Evolutionary conservation across 2,797 vertebrate genomes (phyloP).

Genomic region (Chaenodraco wilsoni): DNA sequence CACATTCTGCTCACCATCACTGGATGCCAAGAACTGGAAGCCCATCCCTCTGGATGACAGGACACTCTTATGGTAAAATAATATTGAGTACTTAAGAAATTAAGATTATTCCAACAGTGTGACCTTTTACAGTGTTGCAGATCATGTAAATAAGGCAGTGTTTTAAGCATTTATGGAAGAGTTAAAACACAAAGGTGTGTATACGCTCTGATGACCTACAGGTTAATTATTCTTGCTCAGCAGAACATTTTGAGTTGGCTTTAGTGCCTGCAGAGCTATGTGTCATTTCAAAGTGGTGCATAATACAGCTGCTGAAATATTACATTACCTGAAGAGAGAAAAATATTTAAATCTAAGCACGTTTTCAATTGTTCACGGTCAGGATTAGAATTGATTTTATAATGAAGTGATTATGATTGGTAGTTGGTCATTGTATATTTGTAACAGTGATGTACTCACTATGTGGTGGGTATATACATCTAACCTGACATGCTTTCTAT

Average conservation of each 20-base stretch:
- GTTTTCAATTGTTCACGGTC: not conserved
- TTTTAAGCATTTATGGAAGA: not conserved
- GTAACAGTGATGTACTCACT: not conserved
- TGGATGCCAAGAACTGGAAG: constrained; percentile 97
- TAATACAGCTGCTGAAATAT: constrained; percentile 14
- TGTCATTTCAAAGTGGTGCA: constrained; percentile 8
- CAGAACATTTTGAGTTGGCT: constrained; percentile 13
- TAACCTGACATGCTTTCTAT: constrained; percentile 29
- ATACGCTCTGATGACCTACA: not conserved
- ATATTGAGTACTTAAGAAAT: not conserved
- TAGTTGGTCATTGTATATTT: not conserved
- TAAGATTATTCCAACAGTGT: not conserved
- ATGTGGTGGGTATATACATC: constrained; percentile 2
- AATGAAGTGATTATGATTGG: not conserved
- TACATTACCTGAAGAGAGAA: constrained; percentile 2
- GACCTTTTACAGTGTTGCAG: not conserved
- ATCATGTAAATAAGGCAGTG: not conserved
- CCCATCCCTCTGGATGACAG: constrained; percentile 97
- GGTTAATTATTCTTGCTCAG: not conserved
- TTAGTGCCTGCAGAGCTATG: not conserved
- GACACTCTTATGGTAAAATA: constrained; percentile 93
- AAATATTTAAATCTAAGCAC: constrained; percentile 3
- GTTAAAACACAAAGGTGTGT: not conserved
- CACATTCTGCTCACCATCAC: constrained; percentile 92
- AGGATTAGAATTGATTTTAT: not conserved